Conservation (phyloP, 2,888 invertebrate genomes). For the Spilarctia lutea region DNA sequence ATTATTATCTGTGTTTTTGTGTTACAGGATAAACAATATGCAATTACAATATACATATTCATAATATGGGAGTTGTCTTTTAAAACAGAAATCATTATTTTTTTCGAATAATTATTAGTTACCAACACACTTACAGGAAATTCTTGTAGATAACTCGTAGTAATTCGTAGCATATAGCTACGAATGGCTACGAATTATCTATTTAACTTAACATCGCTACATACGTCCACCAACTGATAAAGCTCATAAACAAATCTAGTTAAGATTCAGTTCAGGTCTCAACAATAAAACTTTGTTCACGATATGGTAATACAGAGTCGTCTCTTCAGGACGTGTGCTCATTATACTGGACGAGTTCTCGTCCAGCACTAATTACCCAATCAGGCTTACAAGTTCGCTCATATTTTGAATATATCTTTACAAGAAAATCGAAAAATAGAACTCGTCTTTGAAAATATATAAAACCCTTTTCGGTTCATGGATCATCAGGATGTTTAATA, state of each 20-base stretch:
- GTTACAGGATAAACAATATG: too few species aligned
- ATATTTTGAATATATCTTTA: neutral
- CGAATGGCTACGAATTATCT: slow-evolving; percentile 5
- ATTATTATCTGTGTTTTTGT: too few species aligned
- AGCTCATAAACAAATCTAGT: slow-evolving; percentile 15
- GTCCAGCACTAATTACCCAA: slow-evolving; percentile 46
- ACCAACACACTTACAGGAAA: too few species aligned
- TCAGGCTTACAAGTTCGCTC: slow-evolving; percentile 20
- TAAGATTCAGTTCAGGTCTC: slow-evolving; percentile 15
- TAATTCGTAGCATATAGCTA: slow-evolving; percentile 9
- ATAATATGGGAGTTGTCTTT: too few species aligned
- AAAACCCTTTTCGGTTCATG: neutral
- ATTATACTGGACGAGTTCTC: slow-evolving; percentile 46
- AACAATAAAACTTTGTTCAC: slow-evolving; percentile 40
- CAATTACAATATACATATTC: too few species aligned
- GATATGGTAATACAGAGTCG: slow-evolving; percentile 43
- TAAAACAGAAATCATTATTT: too few species aligned
- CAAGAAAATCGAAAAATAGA: neutral
- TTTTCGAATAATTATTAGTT: too few species aligned
- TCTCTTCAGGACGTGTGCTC: slow-evolving; percentile 45
- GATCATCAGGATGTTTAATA: neutral
- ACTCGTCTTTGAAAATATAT: neutral
- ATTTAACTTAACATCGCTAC: neutral
- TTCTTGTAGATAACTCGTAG: slow-evolving; percentile 2
- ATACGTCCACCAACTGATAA: neutral